phyloP scores from a whole-genome alignment of 64 coral and sea anemone species.

The Acropora yongei region DNA sequence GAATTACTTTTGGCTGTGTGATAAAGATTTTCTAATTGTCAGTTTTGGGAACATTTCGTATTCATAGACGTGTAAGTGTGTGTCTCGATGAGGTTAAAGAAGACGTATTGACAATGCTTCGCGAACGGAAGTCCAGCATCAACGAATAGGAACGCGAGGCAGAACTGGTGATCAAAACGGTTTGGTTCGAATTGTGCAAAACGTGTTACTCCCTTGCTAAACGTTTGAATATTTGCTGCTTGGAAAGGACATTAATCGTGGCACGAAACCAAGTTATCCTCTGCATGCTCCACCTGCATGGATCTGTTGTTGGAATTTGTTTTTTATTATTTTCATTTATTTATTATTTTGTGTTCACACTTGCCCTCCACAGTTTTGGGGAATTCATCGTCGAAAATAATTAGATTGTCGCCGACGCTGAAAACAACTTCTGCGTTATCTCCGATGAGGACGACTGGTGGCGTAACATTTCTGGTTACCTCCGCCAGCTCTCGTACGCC shows the following conservation, averaged over 20 bases:
- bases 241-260: background rate
- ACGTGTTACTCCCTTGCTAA: too few species aligned
- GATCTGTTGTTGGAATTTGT: background rate
- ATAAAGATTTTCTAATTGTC: too few species aligned
- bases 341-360: background rate
- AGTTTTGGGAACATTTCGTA: too few species aligned
- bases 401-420: slow-evolving; percentile 8
- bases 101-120: too few species aligned
- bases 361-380: slow-evolving; percentile 55
- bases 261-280: background rate
- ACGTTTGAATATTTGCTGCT: background rate
- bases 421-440: slow-evolving; percentile 23
- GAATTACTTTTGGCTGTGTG: too few species aligned
- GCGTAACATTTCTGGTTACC: background rate
- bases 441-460: slow-evolving; percentile 1
- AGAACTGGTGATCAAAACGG: background rate
- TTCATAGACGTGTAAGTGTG: too few species aligned
- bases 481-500: background rate
- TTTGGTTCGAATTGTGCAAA: background rate
- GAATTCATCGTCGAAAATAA: slow-evolving; percentile 30
- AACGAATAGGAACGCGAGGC: background rate
- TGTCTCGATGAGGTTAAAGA: too few species aligned
- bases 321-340: background rate
- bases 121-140: background rate
- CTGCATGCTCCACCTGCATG: slow-evolving; percentile 9